Base-by-base conservation (phyloP, 2,888 invertebrate species). In the Cremastinae sp. region DNA sequence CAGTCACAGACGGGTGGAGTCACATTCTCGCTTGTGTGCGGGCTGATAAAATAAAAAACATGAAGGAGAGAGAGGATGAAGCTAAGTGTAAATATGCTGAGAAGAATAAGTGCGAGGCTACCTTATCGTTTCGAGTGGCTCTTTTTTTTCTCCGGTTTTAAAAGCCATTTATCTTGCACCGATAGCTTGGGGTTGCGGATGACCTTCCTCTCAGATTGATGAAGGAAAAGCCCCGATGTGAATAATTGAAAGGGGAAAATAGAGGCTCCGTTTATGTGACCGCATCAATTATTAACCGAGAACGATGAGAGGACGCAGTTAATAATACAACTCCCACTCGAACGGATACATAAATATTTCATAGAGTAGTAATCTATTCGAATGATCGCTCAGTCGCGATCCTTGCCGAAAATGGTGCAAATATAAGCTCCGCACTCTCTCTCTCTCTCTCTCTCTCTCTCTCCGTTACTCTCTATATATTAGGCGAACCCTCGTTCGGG, bases 1-100 rank as follows among this genome's bases (percentile, higher is more conserved):
- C 66, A 65, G 68, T 66, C 73, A 66, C 55, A 41, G 70, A 45
- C 39, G 45, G 37, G 49, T 16, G 9, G 37, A 59, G 49, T 39
- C 35, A 68, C 16, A 16, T 43, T 49, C 37, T 20, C 4, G 20
- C 28, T 43, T 9, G 37, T 28, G 53, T 45, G 28, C 20, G 43
- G 9, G 56, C 55, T 66, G 41, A 28, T 9, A 16, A 22, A 65
- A 39, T 2, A 12, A 53, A 28, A 14, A 14, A 39, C 39, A 35
- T 22, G 37, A n/a, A 16, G 9, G 8, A 56, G 20, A 45, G 12
- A 20, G 2, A 8, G 18, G 16, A 18, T 18, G 39, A 22, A 14
- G 20, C 8, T 12, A 39, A 39, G 39, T 28, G 28, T 28, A 28
- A 28, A 28, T 28, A 28, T n/a, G n/a, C n/a, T n/a, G n/a, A n/a